Base-by-base conservation (phyloP, 2,113 vertebrate species). In the Toxotes chatareus region DNA sequence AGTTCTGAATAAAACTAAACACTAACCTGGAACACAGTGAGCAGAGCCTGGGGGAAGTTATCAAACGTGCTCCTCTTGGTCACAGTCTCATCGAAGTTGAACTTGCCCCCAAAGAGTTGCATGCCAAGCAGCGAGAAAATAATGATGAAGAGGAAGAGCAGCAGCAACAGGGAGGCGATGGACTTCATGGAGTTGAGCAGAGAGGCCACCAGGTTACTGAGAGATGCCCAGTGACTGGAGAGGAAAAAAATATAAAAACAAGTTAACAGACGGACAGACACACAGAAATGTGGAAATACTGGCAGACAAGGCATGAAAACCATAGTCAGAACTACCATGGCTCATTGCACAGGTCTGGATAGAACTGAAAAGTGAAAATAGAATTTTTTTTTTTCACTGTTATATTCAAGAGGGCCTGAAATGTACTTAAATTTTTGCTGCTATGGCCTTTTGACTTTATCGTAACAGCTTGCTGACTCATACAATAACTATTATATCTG, bases 101-200 rank as follows among this genome's bases (percentile, higher is more conserved):
- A 99, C 94, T 99, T 99, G 68, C 98, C 98, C 10, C 98, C 98
- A 62, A 99, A 99, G 55, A 99, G 96, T 93, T 99, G 98, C 98
- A 99, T 99, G 90, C 98, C 98, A 34, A 99, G 97, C 93, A 99
- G 93, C 65, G 98, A 98, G 94, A 99, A 99, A 93, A 99, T 99
- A 92, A 99, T 99, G 92, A 99, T 99, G 96, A 99, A 99, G 94
- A 99, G 98, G 94, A 99, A 99, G 91, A 99, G 97, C 90, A 99
- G 95, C 82, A 99, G 95, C 94, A 99, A 89, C 89, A 99, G 94
- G 11, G 98, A 99, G 73, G 98, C 98, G 49, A 99, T 99, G 91
- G 98, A 99, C 96, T 99, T 99, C 98, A 99, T 99, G 92, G 98
- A 99, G 96, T 99, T 99, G 87, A 99, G 93, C 93, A 99, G 94